These are phyloP conservation scores for Microhierax caerulescens DNA, from an alignment of 2,797 vertebrate genomes.

Conservation along the genomic window DNA sequence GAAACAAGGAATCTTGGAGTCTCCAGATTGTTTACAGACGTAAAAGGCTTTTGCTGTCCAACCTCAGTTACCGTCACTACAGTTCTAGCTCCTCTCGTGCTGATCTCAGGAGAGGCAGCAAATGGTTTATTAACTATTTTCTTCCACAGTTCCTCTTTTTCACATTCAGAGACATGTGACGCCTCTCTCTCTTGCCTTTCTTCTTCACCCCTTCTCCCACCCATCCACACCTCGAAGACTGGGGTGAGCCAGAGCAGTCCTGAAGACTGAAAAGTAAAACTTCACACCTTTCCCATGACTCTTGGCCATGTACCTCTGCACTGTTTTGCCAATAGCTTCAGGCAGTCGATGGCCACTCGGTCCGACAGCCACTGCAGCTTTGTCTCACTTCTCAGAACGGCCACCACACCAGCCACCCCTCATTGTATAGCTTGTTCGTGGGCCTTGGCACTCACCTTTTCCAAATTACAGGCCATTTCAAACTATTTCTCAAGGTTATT, in stretches of 20 bases:
- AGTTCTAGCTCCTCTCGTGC: not conserved
- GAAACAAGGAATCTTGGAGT: not conserved
- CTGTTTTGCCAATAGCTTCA: rapidly evolving
- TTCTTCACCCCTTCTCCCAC: not conserved
- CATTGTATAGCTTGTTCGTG: not conserved
- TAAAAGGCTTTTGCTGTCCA: not conserved
- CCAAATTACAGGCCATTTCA: not conserved
- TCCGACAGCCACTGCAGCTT: not conserved
- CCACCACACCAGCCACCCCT: not conserved
- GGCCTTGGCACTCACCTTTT: not conserved
- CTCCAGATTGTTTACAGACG: not conserved
- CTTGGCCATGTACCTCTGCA: not conserved
- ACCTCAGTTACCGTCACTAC: not conserved
- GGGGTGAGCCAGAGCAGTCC: not conserved
- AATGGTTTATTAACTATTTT: not conserved
- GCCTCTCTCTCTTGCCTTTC: not conserved
- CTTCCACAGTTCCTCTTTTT: not conserved
- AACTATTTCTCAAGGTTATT: not conserved
- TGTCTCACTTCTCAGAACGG: not conserved
- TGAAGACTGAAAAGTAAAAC: not conserved
- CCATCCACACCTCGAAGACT: not conserved
- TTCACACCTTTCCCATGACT: not conserved
- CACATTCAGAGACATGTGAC: not conserved
- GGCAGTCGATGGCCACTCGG: not conserved
- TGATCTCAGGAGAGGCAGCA: not conserved